Evolutionary conservation across 2,113 vertebrate species (phyloP).

Genomic region (Sinocyclocheilus anophthalmus): DNA sequence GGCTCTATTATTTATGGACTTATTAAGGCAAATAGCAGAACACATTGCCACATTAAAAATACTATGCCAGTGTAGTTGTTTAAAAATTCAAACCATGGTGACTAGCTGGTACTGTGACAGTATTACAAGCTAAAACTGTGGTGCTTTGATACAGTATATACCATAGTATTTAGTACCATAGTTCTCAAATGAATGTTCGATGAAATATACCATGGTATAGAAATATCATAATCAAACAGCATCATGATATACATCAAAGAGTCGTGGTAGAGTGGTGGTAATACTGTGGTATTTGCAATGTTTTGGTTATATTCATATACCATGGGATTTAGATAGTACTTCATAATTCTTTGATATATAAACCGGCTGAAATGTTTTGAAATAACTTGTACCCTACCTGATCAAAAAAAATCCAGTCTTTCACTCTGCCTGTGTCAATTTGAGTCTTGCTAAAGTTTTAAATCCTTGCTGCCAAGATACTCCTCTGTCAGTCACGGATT

Average conservation of each 20-base stretch:
- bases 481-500: no score
- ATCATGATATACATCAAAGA: no score
- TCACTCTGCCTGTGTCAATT: no score
- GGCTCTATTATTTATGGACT: conserved; percentile 10
- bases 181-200: background rate
- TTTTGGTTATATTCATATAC: background rate
- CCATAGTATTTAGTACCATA: background rate
- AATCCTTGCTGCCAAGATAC: no score
- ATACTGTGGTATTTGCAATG: background rate
- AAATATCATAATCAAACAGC: background rate
- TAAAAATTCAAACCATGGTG: background rate
- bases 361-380: no score
- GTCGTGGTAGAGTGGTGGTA: no score
- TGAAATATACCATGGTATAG: background rate
- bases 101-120: background rate
- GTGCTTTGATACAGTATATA: background rate
- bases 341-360: no score
- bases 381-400: no score
- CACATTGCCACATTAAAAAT: conserved; percentile 1
- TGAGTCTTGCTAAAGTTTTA: no score
- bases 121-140: background rate
- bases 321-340: no score
- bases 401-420: no score
- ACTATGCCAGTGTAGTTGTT: background rate
- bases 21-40: conserved; percentile 18